Conservation (phyloP, 2,797 vertebrate genomes). For the Cuculus canorus region DNA sequence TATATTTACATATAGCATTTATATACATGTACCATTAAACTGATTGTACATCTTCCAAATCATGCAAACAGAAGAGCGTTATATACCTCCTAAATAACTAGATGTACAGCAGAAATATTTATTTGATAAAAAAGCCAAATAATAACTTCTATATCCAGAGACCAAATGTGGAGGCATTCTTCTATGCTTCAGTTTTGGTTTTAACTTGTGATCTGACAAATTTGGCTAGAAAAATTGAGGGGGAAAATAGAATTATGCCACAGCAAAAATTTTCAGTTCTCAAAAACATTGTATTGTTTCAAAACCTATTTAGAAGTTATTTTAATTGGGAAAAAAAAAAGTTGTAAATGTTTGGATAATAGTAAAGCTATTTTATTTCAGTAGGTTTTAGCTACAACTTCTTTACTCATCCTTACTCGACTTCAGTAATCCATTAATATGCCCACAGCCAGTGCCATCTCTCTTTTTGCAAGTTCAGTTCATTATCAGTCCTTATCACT, state of each 20-base stretch:
- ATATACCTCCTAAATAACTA: not conserved
- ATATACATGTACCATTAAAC: not conserved
- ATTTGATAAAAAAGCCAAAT: not conserved
- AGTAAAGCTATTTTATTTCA: not conserved
- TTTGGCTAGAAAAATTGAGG: not conserved
- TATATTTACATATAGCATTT: not conserved
- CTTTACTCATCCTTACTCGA: fast-evolving
- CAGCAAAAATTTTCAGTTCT: not conserved
- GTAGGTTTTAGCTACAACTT: not conserved
- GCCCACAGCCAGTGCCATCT: not conserved
- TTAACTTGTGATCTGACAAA: not conserved
- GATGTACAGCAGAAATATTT: not conserved
- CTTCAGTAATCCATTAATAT: not conserved
- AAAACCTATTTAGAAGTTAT: not conserved
- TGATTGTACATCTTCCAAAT: not conserved
- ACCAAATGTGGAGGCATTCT: not conserved
- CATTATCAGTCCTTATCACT: not conserved
- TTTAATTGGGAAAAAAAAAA: not conserved
- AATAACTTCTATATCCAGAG: not conserved
- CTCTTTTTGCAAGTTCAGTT: not conserved
- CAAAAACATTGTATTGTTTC: not conserved
- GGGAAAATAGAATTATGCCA: not conserved
- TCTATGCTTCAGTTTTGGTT: not conserved
- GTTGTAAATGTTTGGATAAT: not conserved
- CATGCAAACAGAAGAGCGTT: not conserved